Conservation (phyloP, 2,113 vertebrate species). For the Pampusana beccarii region DNA sequence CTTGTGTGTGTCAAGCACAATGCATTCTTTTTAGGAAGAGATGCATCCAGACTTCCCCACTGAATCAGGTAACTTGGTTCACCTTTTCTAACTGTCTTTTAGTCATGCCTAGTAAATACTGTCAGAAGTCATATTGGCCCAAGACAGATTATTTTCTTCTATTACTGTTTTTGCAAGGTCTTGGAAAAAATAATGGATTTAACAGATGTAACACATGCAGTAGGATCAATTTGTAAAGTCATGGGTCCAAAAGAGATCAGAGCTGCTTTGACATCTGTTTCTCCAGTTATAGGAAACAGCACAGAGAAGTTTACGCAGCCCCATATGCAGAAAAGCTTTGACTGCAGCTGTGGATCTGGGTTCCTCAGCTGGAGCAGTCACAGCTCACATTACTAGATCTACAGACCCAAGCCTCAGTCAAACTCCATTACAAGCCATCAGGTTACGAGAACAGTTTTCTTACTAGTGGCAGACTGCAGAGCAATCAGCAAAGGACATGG, state of each 20-base stretch:
- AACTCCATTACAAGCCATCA: not conserved
- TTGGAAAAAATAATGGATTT: not conserved
- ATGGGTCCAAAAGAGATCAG: not conserved
- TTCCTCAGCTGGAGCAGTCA: not conserved
- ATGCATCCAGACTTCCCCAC: not conserved
- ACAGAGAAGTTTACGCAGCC: not conserved
- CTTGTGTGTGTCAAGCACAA: not conserved
- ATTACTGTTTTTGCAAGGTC: not conserved
- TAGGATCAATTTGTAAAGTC: not conserved
- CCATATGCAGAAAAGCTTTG: not conserved
- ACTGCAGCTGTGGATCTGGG: not conserved
- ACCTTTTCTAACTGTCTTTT: not conserved
- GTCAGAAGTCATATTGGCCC: not conserved
- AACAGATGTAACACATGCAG: not conserved
- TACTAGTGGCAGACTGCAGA: not conserved
- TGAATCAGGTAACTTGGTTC: not conserved
- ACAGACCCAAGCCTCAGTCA: not conserved
- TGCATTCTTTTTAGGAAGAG: not conserved
- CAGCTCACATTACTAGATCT: not conserved
- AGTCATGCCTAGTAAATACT: not conserved
- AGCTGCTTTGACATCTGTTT: not conserved
- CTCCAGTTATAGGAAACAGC: not conserved
- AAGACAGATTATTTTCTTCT: not conserved
- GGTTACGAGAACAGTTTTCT: not conserved
- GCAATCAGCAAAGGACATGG: not conserved